Percentiles rank a stretch among this genome's conserved stretches.
Conservation (phyloP, 2,888 invertebrate species). For the Erebia aethiops region DNA sequence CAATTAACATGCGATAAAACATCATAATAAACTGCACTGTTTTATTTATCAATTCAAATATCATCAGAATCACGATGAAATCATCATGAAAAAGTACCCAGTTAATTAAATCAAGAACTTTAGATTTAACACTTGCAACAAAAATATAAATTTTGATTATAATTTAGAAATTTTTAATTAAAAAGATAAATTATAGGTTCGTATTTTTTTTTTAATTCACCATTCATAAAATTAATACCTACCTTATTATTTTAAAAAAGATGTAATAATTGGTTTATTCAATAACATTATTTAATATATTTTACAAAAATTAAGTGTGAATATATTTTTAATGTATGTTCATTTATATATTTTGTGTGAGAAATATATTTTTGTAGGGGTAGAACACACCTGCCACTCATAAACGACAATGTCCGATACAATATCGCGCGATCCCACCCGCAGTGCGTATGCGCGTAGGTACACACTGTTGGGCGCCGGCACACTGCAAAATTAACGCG, state of each 20-base stretch:
- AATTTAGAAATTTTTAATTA: no score
- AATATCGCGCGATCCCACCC: slow-evolving; percentile 14
- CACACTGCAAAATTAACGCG: slow-evolving; percentile 64
- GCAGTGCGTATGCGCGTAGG: slow-evolving; percentile 59
- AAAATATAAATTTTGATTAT: no score
- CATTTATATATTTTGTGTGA: background rate
- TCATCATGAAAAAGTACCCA: background rate
- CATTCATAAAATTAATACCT: no score
- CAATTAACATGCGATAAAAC: slow-evolving; percentile 27
- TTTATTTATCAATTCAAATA: background rate
- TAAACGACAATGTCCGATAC: slow-evolving; percentile 43
- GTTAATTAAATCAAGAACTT: no score
- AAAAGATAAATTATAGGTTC: no score
- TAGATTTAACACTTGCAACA: background rate
- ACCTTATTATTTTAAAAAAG: no score
- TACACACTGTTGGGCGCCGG: slow-evolving; percentile 50
- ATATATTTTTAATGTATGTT: background rate
- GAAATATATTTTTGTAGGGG: background rate
- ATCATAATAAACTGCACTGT: background rate
- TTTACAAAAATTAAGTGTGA: no score
- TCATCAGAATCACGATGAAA: no score
- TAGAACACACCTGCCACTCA: slow-evolving; percentile 58
- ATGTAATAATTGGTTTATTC: no score
- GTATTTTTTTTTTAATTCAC: background rate
- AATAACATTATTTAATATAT: no score